Conservation (phyloP, 2,888 invertebrate genomes). For the Caenorhabditis angaria region DNA sequence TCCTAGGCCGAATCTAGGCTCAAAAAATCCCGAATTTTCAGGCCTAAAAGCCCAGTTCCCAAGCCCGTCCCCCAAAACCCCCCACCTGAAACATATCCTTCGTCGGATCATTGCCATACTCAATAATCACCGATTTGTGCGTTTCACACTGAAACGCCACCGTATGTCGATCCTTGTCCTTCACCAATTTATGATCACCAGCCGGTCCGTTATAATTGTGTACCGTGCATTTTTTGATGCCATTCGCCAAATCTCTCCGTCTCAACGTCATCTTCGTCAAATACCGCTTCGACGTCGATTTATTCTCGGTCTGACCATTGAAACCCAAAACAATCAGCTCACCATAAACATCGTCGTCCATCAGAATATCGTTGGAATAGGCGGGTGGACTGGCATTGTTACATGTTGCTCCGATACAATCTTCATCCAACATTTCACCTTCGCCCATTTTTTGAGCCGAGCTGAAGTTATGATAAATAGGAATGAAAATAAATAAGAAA, state of each 20-base stretch:
- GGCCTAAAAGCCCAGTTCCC: no score
- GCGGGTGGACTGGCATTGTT: conserved; percentile 31
- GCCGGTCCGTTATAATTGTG: conserved; percentile 18
- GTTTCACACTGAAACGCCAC: conserved; percentile 68
- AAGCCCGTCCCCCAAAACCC: no score
- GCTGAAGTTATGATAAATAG: no score
- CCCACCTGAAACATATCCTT: conserved; percentile 99
- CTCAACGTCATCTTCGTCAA: conserved; percentile 63
- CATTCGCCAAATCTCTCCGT: conserved; percentile 58
- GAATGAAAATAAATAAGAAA: no score
- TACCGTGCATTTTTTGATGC: conserved; percentile 63
- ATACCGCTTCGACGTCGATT: conserved; percentile 57
- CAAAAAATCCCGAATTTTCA: no score
- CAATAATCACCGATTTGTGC: conserved; percentile 83
- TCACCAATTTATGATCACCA: conserved; percentile 56
- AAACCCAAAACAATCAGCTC: conserved; percentile 68
- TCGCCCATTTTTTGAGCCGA: not conserved
- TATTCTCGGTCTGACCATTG: conserved; percentile 55
- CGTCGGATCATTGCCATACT: conserved; percentile 91
- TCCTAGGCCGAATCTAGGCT: no score
- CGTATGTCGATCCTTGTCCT: conserved; percentile 64
- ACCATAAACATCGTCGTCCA: conserved; percentile 60
- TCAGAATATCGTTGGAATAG: conserved; percentile 29
- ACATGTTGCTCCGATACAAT: not conserved
- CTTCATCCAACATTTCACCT: not conserved